These are phyloP conservation scores for Campoletis sonorensis DNA, from an alignment of 1,140 invertebrate genomes.

Conservation along the genomic window DNA sequence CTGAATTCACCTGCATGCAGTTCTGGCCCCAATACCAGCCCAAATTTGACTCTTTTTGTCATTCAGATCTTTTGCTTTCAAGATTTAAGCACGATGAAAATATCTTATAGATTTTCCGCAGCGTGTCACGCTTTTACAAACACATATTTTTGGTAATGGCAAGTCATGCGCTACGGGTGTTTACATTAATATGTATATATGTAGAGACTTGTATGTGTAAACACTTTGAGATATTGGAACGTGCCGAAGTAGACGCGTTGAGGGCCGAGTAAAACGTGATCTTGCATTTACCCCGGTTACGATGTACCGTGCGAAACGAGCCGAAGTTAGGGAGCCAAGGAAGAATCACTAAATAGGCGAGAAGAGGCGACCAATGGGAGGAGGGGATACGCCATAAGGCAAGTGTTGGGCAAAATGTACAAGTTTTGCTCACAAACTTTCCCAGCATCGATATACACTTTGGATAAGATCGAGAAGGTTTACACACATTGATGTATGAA, in stretches of 20 bases:
- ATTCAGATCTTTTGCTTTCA: no score
- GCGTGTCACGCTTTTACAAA: no score
- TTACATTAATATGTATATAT: background rate
- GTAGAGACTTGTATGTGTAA: background rate
- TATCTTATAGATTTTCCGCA: no score
- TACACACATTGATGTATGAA: background rate
- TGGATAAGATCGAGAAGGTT: background rate
- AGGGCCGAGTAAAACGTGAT: conserved; percentile 16
- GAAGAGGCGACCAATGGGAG: background rate
- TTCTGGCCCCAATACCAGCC: no score
- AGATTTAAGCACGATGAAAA: no score
- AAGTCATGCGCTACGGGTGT: background rate
- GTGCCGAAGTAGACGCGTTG: conserved; percentile 1
- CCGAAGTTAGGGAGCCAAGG: background rate
- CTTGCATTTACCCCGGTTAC: background rate
- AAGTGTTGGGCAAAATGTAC: no score
- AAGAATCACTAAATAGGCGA: conserved; percentile 5
- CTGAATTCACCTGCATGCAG: no score
- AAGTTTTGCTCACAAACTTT: background rate
- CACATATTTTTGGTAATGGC: conserved; percentile 4
- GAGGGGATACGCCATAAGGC: no score
- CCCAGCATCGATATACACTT: conserved; percentile 7
- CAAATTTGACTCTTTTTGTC: no score
- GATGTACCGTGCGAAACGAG: conserved; percentile 18
- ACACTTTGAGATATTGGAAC: conserved; percentile 5